A percentile compares a stretch with the other conserved stretches of the same genome.
phyloP scores from a whole-genome alignment of 2,888 invertebrate species.

The Myopa tessellatipennis region DNA sequence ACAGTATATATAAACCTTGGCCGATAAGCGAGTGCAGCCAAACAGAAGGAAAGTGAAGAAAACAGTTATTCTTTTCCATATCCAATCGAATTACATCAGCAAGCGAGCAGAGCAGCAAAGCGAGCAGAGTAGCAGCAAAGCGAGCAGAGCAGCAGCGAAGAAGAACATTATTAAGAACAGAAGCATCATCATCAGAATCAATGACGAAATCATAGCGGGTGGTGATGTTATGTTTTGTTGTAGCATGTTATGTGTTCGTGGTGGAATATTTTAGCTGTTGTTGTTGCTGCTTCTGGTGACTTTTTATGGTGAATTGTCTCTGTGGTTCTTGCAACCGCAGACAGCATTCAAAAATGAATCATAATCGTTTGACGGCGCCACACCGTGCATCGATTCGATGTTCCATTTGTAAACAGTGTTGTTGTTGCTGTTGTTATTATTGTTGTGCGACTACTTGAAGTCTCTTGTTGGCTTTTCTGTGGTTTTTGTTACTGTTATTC shows the following conservation, averaged over 20 bases:
- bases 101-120: no score
- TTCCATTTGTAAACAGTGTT: no score
- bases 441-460: no score
- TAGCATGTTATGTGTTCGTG: background rate
- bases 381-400: no score
- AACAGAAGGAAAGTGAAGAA: no score
- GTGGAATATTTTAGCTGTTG: background rate
- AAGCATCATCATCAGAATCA: background rate
- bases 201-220: conserved; percentile 42
- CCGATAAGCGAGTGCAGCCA: no score
- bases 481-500: no score
- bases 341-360: conserved; percentile 28
- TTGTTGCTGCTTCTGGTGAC: conserved; percentile 13
- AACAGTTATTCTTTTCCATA: no score
- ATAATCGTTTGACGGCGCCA: background rate
- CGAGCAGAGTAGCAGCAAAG: background rate
- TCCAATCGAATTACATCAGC: no score
- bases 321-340: conserved; percentile 18
- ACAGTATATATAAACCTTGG: no score
- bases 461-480: no score
- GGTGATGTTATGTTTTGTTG: background rate
- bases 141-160: background rate
- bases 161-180: background rate
- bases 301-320: background rate
- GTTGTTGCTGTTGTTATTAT: background rate